A percentile compares a stretch with the other conserved stretches of the same genome.
Evolutionary conservation across 2,113 vertebrate genomes (phyloP).

Genomic region (Vulpes vulpes): DNA sequence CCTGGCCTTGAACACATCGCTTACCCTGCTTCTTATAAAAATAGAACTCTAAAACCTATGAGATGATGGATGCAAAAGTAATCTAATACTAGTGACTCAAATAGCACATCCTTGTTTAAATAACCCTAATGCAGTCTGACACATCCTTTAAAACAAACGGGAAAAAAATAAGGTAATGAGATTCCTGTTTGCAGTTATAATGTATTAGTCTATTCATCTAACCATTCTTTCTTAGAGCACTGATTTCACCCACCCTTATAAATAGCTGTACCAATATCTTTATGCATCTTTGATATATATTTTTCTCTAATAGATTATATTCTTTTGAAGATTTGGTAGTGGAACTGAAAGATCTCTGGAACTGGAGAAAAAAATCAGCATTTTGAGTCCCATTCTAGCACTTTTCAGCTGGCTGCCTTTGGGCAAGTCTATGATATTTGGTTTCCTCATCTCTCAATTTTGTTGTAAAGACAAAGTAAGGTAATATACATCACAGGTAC

Average conservation of each 20-base stretch:
- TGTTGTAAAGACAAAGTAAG: not conserved
- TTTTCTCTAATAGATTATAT: not conserved
- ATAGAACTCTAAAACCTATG: not conserved
- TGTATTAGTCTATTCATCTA: not conserved
- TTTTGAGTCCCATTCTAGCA: accelerated
- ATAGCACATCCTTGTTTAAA: slow-evolving; percentile 7
- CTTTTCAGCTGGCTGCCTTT: not conserved
- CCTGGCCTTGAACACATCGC: not conserved
- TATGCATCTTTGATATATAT: not conserved
- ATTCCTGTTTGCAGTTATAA: not conserved
- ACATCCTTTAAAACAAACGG: not conserved
- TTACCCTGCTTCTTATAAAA: not conserved
- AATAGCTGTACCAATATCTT: not conserved
- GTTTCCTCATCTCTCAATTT: not conserved
- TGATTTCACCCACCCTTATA: not conserved
- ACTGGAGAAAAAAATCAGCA: not conserved
- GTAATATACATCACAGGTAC: not conserved
- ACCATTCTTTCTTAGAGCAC: not conserved
- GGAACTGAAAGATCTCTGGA: not conserved
- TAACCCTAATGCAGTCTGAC: not conserved
- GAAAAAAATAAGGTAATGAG: not conserved
- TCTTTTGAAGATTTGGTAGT: not conserved
- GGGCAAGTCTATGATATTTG: not conserved
- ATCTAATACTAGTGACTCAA: not conserved
- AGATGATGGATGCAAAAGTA: not conserved